These are phyloP conservation scores for Cathartes aura DNA, from an alignment of 2,113 vertebrate species.

Conservation along the genomic window DNA sequence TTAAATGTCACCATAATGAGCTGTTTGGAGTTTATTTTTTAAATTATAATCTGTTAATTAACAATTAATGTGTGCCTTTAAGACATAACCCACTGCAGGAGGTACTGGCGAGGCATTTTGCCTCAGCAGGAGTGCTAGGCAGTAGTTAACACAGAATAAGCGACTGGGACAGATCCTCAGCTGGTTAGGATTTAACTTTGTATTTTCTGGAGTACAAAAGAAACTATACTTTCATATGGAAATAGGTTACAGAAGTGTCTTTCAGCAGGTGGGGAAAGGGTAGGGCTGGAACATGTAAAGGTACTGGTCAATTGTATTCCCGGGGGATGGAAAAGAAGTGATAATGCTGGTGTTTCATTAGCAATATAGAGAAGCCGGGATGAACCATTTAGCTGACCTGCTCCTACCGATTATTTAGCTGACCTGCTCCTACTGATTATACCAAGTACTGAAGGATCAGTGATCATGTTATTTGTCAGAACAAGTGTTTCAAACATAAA, in stretches of 20 bases:
- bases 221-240: constrained; percentile 2
- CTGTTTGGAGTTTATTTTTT: constrained; percentile 54
- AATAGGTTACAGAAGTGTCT: not conserved
- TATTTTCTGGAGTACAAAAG: constrained; percentile 29
- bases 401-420: not conserved
- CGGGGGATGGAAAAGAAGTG: not conserved
- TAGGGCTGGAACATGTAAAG: not conserved
- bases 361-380: not conserved
- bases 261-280: not conserved
- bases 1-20: constrained; percentile 52
- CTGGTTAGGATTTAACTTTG: constrained; percentile 16
- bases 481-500: not conserved
- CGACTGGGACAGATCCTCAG: not conserved
- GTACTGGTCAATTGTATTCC: not conserved
- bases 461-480: not conserved
- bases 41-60: constrained; percentile 66
- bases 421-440: not conserved
- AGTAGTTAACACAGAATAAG: constrained; percentile 35
- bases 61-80: constrained; percentile 44
- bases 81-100: constrained; percentile 46
- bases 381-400: not conserved
- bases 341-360: not conserved
- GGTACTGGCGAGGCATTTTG: constrained; percentile 21
- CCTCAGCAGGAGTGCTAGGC: constrained; percentile 36
- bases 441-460: not conserved